Evolutionary conservation across 2,888 invertebrate genomes (phyloP), one percentile per base, ranked within the genome.

Genomic region (Acleris literana): DNA sequence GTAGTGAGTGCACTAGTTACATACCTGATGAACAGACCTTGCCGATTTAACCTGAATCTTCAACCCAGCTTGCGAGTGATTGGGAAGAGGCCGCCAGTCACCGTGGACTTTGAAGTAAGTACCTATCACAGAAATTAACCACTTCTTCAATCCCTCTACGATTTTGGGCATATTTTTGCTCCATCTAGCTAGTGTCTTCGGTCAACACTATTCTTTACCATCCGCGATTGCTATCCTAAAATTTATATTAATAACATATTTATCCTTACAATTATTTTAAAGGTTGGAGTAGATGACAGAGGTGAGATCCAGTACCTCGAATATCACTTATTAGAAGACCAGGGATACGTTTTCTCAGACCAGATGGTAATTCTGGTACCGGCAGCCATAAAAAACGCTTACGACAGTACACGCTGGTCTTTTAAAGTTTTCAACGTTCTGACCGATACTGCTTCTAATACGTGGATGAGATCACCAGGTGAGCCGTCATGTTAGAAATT

Each of bases 1-100:
- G 93, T 94, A 29, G 95, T 95, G 0, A 94, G 96, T 67, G 95
- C 96, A 0, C 77, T 98, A 13, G 97, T 95, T 0, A 94, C 96
- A 0, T 83, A 94, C 70, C 93, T 93, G 53, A 83, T 95, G 54
- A 90, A 93, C 72, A 91, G 94, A 57, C 96, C 97, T 0, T 95
- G 96, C 0, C 93, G 96, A 22, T 93, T 97, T 65, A 93, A 95
- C 1, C 84, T 97, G 85, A 93, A 95, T 22, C 88, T 97, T 63
- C 95, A 95, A 75, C 94, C 95, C 20, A 97, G 95, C 76, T 95
- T 97, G 94, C 93, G 94, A 56, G 87, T 94, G 4, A 76, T 95
- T 1, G 97, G 97, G 1, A 96, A 95, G 79, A 90, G 97, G 22
- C 85, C 90, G 64, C 93, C 96, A 0, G 89, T 92, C 56, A 93